Conservation (phyloP, 2,797 vertebrate genomes). For the Phoebastria nigripes region DNA sequence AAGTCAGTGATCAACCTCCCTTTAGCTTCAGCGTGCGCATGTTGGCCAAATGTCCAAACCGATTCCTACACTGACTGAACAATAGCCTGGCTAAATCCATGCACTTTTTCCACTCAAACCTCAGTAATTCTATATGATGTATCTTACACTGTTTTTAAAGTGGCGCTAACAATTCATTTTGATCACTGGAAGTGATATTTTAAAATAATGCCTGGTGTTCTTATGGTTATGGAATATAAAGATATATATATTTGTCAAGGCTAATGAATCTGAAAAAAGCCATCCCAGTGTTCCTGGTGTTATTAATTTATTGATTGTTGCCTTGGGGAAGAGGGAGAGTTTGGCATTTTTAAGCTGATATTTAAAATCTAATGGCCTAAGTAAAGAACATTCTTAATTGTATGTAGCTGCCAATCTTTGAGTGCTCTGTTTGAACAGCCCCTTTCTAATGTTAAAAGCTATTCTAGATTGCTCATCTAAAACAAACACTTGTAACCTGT, state of each 20-base stretch:
- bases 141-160: not conserved
- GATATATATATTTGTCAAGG: not conserved
- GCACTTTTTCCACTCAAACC: not conserved
- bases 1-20: not conserved
- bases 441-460: not conserved
- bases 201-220: not conserved
- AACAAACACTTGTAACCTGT: not conserved
- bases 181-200: not conserved
- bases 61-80: not conserved
- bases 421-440: not conserved
- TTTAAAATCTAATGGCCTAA: not conserved
- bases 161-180: not conserved
- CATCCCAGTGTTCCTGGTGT: not conserved
- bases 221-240: not conserved
- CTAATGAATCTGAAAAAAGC: not conserved
- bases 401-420: not conserved
- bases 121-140: not conserved
- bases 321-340: not conserved
- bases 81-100: not conserved
- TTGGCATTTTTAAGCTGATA: not conserved
- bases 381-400: not conserved
- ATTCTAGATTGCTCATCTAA: not conserved
- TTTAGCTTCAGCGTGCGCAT: fast-evolving
- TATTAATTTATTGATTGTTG: not conserved
- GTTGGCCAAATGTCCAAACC: not conserved